Base-by-base conservation (phyloP, 2,797 vertebrate genomes). In the Poeciliopsis paucimaculata region DNA sequence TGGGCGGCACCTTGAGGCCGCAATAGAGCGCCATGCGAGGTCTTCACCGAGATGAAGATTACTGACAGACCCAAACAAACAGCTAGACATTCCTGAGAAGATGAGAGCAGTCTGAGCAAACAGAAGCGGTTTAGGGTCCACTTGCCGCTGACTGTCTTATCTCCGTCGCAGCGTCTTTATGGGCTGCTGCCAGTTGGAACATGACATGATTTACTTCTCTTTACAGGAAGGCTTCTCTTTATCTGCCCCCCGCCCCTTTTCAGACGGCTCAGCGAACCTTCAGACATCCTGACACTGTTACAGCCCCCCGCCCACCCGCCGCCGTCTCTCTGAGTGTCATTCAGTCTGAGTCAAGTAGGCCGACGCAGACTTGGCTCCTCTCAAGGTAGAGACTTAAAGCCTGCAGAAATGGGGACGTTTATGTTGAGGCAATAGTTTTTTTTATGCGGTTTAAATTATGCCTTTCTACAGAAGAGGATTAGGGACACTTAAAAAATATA, bases 41-140 rank as follows among this genome's bases (percentile, higher is more conserved):
- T 73, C 0, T 34, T 75, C 77, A 76, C 77, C 36, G 64, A 4
- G 43, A 73, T 13, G 2, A 46, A 74, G 77, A 81, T 43, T 0
- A 45, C 79, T 43, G 28, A 31, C 23, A 1, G 6, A 31, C 34
- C 0, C 7, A 55, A 60, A 51, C 15, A 23, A 86, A 75, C 57
- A 76, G 49, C 72, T 41, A 15, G 23, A 62, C 34, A 23, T 86
- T 84, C 80, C 68, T 34, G 43, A 28, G 62, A 47, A 80, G 51
- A 55, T 49, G 28, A 81, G 71, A 18, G 6, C 26, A 28, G 3
- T 36, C 83, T 72, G 86, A 93, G 88, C 7, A 79, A 80, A 28
- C 60, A 16, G 47, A 18, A 46, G 39, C 0, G 80, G 94, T 94
- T 97, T 96, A 97, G 95, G 96, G 97, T 96, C 94, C 92, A 75